Percentiles rank a stretch among this genome's conserved stretches.
Conservation (phyloP, 2,797 vertebrate genomes). For the Chelidonichthys spinosus region DNA sequence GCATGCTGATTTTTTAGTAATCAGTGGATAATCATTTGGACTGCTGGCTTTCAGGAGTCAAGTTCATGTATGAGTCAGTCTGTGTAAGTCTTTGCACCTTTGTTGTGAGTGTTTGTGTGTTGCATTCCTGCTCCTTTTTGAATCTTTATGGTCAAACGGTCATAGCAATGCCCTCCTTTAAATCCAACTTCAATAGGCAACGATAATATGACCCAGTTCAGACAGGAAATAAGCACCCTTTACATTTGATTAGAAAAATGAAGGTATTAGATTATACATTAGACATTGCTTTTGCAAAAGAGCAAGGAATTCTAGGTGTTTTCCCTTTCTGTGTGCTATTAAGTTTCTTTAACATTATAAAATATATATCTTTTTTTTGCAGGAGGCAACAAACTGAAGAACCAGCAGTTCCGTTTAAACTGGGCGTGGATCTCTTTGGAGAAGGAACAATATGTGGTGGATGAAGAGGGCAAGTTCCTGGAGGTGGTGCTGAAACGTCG, state of each 20-base stretch:
- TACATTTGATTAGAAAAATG: conserved; percentile 79
- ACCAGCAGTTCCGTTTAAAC: conserved; percentile 92
- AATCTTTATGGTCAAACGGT: conserved; percentile 66
- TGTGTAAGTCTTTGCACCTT: conserved; percentile 9
- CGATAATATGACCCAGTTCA: conserved; percentile 66
- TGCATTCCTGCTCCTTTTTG: conserved; percentile 53
- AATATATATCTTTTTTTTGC: conserved; percentile 61
- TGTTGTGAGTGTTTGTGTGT: conserved; percentile 34
- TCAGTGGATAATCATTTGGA: conserved; percentile 36
- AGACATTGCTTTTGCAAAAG: conserved; percentile 44
- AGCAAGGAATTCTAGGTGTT: background rate
- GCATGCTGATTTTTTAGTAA: conserved; percentile 32
- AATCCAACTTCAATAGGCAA: conserved; percentile 78
- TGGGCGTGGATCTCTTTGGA: conserved; percentile 98
- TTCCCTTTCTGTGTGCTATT: background rate
- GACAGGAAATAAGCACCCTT: conserved; percentile 73
- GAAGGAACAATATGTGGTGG: conserved; percentile 90
- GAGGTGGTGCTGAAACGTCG: conserved; percentile 91
- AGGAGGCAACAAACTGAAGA: conserved; percentile 94
- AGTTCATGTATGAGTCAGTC: conserved; percentile 25
- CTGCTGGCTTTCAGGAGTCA: background rate
- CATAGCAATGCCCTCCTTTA: conserved; percentile 74
- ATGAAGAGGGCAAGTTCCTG: conserved; percentile 92
- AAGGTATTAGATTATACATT: conserved; percentile 71
- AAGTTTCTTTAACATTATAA: conserved; percentile 2